Base-by-base conservation (phyloP, 2,888 invertebrate species). In the Odontocerum albicorne region DNA sequence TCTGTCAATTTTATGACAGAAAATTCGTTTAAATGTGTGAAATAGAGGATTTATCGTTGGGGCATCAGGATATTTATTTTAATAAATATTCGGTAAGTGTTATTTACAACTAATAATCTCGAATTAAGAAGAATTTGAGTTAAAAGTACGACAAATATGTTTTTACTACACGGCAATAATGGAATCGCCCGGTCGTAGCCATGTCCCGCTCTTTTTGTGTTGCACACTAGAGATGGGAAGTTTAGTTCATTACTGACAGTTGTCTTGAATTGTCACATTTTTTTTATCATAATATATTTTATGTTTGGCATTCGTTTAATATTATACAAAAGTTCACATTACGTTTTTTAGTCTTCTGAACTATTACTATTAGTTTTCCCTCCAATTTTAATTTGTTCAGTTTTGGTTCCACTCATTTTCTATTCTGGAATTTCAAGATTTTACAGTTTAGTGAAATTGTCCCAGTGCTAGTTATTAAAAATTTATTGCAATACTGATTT, bases 1-100 rank as follows among this genome's bases (percentile, higher is more conserved):
- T 74, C 72, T 76, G 74, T 73, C 74, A 75, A 73, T 74, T 69
- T 73, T 68, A 74, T 75, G 74, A 72, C 69, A 68, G 68, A 74
- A 74, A 72, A 72, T 71, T 69, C 75, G 72, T 36, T 51, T 77
- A 79, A 74, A 85, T 83, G 83, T 83, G 82, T 76, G 82, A 86
- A 80, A 79, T 86, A 75, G 80, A 82, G 80, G 85, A 83, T 79
- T 85, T 80, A 79, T 80, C 82, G 65, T 72, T 78, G 70, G 79
- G 84, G 79, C 85, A 82, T 75, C 80, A 80, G 76, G 81, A 84
- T 79, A 81, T 81, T 73, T 80, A 80, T 72, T 69, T 74, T 65
- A 79, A 78, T 77, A 84, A 82, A 79, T 82, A 83, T 80, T 80
- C 81, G 79, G 87, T 87, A 76, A 85, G 87, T 84, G 53, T 54